These are phyloP conservation scores for Urocitellus parryii DNA, from an alignment of 2,113 vertebrate species.

Conservation along the genomic window DNA sequence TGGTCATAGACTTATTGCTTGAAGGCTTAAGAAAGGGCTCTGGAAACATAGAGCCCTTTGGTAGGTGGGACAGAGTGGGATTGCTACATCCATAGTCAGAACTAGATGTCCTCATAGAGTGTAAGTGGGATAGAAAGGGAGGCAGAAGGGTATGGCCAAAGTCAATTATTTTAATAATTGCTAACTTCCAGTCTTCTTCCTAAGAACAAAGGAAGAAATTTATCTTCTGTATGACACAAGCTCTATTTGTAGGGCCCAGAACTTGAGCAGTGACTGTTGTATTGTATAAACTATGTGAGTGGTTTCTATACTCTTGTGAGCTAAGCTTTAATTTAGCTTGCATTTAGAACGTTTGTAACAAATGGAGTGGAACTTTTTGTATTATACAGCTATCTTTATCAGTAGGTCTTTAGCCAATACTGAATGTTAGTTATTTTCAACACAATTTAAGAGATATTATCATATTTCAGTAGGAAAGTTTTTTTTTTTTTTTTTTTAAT, in stretches of 20 bases:
- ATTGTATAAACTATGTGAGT: not conserved
- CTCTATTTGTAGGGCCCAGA: not conserved
- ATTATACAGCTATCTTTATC: not conserved
- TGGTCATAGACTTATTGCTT: not conserved
- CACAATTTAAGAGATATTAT: not conserved
- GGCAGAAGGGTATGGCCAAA: not conserved
- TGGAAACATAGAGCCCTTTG: not conserved
- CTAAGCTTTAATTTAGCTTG: not conserved
- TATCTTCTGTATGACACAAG: not conserved
- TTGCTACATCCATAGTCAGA: not conserved
- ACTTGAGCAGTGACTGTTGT: not conserved
- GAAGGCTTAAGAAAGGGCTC: not conserved
- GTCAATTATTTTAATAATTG: slow-evolving; percentile 41
- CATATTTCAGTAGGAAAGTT: not conserved
- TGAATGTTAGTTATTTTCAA: slow-evolving; percentile 10
- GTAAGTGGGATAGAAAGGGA: not conserved
- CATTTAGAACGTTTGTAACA: not conserved
- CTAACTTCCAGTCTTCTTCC: not conserved
- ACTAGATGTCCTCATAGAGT: not conserved
- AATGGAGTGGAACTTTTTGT: slow-evolving; percentile 16
- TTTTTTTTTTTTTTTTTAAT: not conserved
- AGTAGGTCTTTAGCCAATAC: not conserved
- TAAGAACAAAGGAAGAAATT: not conserved
- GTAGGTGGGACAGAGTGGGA: not conserved
- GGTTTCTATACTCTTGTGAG: not conserved